These are phyloP conservation scores for Macrotrachela quadricornifera DNA, from an alignment of 1,140 invertebrate species.

Conservation along the genomic window DNA sequence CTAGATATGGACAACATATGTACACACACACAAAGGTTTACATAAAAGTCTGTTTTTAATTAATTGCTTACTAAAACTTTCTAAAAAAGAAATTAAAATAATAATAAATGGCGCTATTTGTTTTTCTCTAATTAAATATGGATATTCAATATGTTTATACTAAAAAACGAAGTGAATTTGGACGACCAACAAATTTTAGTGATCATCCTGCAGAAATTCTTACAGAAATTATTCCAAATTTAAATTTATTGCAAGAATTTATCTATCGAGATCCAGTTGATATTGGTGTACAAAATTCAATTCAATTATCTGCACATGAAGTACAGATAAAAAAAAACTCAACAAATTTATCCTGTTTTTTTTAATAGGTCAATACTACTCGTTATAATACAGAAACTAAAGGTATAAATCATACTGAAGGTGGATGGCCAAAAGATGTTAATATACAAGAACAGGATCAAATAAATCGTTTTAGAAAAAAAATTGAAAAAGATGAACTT, in stretches of 20 bases:
- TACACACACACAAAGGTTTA: too few relatives aligned
- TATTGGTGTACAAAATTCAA: slow-evolving; percentile 26
- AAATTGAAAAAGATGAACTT: slow-evolving; percentile 82
- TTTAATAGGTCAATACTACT: slow-evolving; percentile 40
- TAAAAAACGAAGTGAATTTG: slow-evolving; percentile 30
- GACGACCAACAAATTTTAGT: slow-evolving; percentile 38
- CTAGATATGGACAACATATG: too few relatives aligned
- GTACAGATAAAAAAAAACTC: too few relatives aligned
- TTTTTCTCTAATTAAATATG: slow-evolving; percentile 14
- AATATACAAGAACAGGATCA: slow-evolving; percentile 70
- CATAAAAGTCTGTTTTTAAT: too few relatives aligned
- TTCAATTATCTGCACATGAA: slow-evolving; percentile 35
- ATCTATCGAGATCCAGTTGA: slow-evolving; percentile 40
- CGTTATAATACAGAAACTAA: slow-evolving; percentile 54
- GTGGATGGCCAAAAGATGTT: slow-evolving; percentile 88
- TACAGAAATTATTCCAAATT: slow-evolving; percentile 48
- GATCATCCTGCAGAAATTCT: slow-evolving; percentile 48
- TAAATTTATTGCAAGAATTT: slow-evolving; percentile 42
- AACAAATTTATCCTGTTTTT: background rate
- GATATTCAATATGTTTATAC: slow-evolving; percentile 33
- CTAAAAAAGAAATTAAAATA: too few relatives aligned
- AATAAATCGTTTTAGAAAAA: slow-evolving; percentile 61
- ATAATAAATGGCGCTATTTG: too few relatives aligned
- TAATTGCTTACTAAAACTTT: too few relatives aligned
- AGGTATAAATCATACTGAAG: slow-evolving; percentile 70